These are phyloP conservation scores for Papilio gigon DNA, from an alignment of 2,888 invertebrate species.

Conservation along the genomic window DNA sequence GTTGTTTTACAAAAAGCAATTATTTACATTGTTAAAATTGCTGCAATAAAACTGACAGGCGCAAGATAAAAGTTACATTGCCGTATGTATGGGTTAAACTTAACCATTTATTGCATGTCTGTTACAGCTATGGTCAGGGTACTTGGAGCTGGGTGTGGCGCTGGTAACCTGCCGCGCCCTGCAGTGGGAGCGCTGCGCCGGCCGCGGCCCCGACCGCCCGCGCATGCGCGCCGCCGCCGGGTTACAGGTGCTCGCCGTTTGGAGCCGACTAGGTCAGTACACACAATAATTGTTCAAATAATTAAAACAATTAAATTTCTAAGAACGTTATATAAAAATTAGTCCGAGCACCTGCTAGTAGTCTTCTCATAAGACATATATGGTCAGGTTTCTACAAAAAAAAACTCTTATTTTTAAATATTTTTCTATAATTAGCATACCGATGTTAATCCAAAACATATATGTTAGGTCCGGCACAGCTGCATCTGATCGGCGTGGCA, in stretches of 20 bases:
- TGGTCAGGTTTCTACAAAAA: too few relatives aligned
- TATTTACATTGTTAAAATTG: neutral
- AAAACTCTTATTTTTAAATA: too few relatives aligned
- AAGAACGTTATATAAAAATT: too few relatives aligned
- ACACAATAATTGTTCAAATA: too few relatives aligned
- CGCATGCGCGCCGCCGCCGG: constrained; percentile 97
- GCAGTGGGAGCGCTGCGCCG: constrained; percentile 74
- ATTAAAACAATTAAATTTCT: too few relatives aligned
- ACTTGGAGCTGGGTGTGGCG: constrained; percentile 76
- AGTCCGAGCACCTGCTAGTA: too few relatives aligned
- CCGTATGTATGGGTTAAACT: too few relatives aligned
- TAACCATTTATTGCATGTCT: neutral
- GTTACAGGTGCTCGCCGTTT: constrained; percentile 94
- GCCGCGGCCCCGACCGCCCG: constrained; percentile 69
- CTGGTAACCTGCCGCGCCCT: constrained; percentile 71
- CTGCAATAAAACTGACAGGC: neutral
- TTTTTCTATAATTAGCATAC: too few relatives aligned
- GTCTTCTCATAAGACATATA: too few relatives aligned
- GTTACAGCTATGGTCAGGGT: constrained; percentile 82
- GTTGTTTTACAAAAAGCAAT: neutral
- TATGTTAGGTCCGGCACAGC: constrained; percentile 92
- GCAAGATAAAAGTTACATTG: neutral
- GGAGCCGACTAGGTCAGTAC: constrained; percentile 89
- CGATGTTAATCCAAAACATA: too few relatives aligned
- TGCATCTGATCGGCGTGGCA: constrained; percentile 95